Evolutionary conservation across 1,140 invertebrate genomes (phyloP).

Genomic region (Pinna nobilis): DNA sequence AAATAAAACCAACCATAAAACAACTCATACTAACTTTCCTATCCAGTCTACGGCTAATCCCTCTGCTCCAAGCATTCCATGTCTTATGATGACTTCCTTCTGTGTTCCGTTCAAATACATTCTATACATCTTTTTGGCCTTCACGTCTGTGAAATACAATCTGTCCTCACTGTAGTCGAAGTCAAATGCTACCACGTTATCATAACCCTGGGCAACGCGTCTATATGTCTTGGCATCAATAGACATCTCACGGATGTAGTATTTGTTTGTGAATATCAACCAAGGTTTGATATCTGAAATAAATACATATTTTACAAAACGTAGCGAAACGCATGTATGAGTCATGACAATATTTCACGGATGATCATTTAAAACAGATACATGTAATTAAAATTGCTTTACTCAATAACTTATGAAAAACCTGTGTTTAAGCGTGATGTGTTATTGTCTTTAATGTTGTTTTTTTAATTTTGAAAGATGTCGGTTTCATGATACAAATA

Average conservation of each 20-base stretch:
- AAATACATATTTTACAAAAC: no score
- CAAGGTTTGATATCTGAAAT: conserved; percentile 84
- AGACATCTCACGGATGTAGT: conserved; percentile 97
- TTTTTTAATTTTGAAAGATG: no score
- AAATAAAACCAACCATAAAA: no score
- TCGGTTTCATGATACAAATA: no score
- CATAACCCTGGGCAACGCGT: conserved; percentile 94
- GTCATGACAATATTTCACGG: no score
- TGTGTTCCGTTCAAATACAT: conserved; percentile 76
- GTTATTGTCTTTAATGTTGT: no score
- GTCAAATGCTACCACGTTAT: conserved; percentile 97
- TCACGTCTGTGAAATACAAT: conserved; percentile 95
- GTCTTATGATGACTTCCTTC: conserved; percentile 88
- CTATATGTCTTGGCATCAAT: conserved; percentile 90
- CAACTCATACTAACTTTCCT: conserved; percentile 77
- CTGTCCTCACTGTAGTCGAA: conserved; percentile 90
- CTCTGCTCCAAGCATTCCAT: conserved; percentile 95
- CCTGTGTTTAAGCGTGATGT: no score
- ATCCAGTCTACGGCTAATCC: conserved; percentile 99
- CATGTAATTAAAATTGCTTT: no score
- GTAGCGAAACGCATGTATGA: no score
- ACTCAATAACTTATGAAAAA: no score
- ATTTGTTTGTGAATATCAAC: conserved; percentile 98
- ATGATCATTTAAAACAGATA: no score
- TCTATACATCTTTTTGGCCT: conserved; percentile 88